These are phyloP conservation scores for Excalfactoria chinensis DNA, from an alignment of 2,113 vertebrate species.

Conservation along the genomic window DNA sequence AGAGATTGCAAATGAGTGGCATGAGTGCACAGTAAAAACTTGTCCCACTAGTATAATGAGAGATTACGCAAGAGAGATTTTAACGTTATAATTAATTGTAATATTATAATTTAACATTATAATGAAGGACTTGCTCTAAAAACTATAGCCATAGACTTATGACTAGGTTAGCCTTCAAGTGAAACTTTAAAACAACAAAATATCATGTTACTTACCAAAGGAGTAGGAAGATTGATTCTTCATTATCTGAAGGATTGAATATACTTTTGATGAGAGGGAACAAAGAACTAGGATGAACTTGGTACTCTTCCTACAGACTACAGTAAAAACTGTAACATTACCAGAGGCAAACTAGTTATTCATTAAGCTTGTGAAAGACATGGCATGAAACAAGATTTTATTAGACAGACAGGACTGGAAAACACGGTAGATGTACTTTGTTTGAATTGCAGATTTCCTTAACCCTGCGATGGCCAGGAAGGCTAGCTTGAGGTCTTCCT, in stretches of 20 bases:
- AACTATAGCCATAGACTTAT: neutral
- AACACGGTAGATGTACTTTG: conserved; percentile 26
- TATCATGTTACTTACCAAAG: neutral
- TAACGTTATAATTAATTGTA: neutral
- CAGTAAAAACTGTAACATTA: neutral
- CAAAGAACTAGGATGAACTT: neutral
- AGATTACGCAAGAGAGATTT: conserved; percentile 1
- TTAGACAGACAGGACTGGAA: conserved; percentile 46
- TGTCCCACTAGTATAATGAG: neutral
- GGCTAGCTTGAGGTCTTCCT: neutral
- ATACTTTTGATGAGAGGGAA: neutral
- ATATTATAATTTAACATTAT: neutral
- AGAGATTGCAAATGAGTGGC: neutral
- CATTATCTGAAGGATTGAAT: neutral
- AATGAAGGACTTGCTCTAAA: neutral
- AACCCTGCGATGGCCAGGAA: neutral
- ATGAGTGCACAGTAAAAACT: neutral
- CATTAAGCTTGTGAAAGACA: conserved; percentile 56
- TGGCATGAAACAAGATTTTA: conserved; percentile 37
- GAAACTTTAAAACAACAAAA: neutral
- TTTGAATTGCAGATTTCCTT: conserved; percentile 31
- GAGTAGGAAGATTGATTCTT: neutral
- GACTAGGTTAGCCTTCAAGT: neutral
- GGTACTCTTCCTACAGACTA: neutral
- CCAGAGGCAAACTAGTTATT: conserved; percentile 61